These are phyloP conservation scores for Nasua narica DNA, from an alignment of 2,797 vertebrate species.

Conservation along the genomic window DNA sequence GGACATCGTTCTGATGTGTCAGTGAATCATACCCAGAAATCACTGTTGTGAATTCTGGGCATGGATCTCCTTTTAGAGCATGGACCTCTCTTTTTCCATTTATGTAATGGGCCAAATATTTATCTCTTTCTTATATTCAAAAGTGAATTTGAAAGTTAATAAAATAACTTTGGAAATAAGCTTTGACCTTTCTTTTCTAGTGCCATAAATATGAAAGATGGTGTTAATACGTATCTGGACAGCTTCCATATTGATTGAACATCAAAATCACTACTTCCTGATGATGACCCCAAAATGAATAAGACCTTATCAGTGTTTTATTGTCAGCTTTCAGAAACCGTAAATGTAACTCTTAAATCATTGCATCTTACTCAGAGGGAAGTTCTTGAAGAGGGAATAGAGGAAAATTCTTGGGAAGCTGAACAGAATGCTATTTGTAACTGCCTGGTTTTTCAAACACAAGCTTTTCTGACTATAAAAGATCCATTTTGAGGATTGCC, in stretches of 20 bases:
- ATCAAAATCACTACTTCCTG: constrained; percentile 37
- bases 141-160: constrained; percentile 41
- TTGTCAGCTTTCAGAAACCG: constrained; percentile 36
- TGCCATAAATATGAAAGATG: constrained; percentile 48
- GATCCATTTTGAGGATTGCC: neutral
- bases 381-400: neutral
- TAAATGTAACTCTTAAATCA: constrained; percentile 58
- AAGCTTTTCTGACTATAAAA: constrained; percentile 32
- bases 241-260: constrained; percentile 27
- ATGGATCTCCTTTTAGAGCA: neutral
- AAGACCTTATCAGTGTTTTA: constrained; percentile 64
- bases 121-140: neutral
- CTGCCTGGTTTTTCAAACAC: constrained; percentile 24
- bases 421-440: neutral
- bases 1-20: neutral
- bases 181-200: neutral
- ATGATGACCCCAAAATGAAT: constrained; percentile 41
- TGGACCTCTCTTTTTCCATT: neutral
- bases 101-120: neutral
- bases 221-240: neutral
- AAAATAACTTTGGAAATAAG: constrained; percentile 36
- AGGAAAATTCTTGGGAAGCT: constrained; percentile 49
- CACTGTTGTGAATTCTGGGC: neutral
- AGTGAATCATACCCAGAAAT: neutral
- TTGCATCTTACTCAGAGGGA: neutral